Evolutionary conservation across 2,113 vertebrate genomes (phyloP).

Genomic region (Brachyistius frenatus): DNA sequence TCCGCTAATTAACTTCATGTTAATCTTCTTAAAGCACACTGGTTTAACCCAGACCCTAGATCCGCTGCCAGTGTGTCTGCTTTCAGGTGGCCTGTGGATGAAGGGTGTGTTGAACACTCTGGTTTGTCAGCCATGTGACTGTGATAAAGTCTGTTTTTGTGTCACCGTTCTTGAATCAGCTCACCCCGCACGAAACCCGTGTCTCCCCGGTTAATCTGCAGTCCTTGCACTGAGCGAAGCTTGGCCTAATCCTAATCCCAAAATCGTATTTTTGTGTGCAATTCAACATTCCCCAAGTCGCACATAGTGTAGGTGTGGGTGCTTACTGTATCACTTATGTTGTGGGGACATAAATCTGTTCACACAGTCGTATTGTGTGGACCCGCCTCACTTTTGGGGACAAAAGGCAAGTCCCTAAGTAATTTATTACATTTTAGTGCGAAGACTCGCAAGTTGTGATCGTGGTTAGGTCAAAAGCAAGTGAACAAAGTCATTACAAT

Average conservation of each 20-base stretch:
- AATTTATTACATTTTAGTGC: not conserved
- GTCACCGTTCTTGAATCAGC: constrained; percentile 5
- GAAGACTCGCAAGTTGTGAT: not conserved
- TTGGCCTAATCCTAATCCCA: constrained; percentile 33
- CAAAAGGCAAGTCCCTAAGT: not conserved
- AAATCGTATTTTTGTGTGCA: constrained; percentile 3
- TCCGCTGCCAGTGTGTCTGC: constrained; percentile 9
- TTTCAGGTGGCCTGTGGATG: not conserved
- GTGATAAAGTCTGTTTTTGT: not conserved
- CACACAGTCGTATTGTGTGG: not conserved
- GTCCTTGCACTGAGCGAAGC: constrained; percentile 4
- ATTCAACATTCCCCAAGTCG: not conserved
- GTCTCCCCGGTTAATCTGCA: not conserved
- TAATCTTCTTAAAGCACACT: constrained; percentile 30
- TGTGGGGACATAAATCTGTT: not conserved
- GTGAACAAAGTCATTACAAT: not conserved
- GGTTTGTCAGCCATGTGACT: not conserved
- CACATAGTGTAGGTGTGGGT: not conserved
- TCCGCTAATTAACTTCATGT: constrained; percentile 37
- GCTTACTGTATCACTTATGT: not conserved
- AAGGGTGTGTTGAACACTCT: not conserved
- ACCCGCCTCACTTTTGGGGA: not conserved
- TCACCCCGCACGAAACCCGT: constrained; percentile 25
- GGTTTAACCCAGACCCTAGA: constrained; percentile 18
- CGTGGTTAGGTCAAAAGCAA: not conserved